Conservation (phyloP, 2,113 vertebrate genomes). For the Phalacrocorax aristotelis region DNA sequence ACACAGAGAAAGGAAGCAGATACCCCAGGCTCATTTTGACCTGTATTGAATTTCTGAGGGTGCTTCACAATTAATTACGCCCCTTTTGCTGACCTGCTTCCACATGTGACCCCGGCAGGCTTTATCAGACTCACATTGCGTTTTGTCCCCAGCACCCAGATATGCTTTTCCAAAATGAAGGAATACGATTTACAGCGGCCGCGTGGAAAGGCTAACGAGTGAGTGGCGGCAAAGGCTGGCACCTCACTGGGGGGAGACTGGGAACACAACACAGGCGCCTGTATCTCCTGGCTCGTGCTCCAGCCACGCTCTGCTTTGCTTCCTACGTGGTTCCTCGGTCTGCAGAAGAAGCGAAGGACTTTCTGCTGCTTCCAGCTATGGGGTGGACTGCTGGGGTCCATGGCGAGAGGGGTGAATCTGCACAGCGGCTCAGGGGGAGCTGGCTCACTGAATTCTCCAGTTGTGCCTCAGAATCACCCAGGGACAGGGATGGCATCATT, state of each 20-base stretch:
- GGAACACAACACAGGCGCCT: accelerated
- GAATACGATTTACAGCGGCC: accelerated
- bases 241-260: not conserved
- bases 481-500: accelerated
- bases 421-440: not conserved
- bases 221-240: accelerated
- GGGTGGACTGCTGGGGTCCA: accelerated
- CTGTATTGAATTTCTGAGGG: not conserved
- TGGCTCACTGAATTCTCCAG: accelerated
- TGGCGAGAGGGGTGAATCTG: not conserved
- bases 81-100: not conserved
- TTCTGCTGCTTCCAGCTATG: not conserved
- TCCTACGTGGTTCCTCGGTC: not conserved
- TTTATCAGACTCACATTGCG: not conserved
- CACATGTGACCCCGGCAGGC: accelerated
- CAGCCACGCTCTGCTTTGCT: not conserved
- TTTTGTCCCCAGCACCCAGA: not conserved
- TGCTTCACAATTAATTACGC: accelerated
- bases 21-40: not conserved
- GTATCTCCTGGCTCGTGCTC: accelerated
- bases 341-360: not conserved
- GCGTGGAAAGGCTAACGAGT: accelerated
- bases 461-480: accelerated
- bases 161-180: not conserved
- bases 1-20: not conserved